Base-by-base conservation (phyloP, 2,888 invertebrate species). In the Melitaea athalia region DNA sequence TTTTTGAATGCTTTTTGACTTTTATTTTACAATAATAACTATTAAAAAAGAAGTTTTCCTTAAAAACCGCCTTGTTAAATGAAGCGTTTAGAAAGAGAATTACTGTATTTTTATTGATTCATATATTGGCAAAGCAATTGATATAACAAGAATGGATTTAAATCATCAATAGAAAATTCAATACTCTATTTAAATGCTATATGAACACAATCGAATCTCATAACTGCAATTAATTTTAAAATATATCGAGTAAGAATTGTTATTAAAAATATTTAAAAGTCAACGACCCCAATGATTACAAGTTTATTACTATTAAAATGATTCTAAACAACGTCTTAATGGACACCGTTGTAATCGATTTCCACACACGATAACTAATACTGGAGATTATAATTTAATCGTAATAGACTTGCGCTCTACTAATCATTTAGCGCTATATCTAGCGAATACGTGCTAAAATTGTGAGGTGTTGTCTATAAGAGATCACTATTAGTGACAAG, bases 311-410 rank as follows among this genome's bases (percentile, higher is more conserved):
- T 63, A 63, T 53, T 61, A 68, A 69, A 60, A 73, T 68, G 66
- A 70, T 70, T 47, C 65, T 65, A 71, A 76, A 73, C 73, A 73
- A 75, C 75, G 72, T 73, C 76, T 77, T 74, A 78, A 79, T 79
- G 75, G 75, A 75, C 69, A 66, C 72, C 75, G 71, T 74, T 64
- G 63, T 57, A 79, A 80, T 79, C 77, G 76, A 80, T 80, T 79
- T 71, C 69, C 69, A 69, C 69, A 66, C 69, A 63, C 69, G 62
- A 71, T 71, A 59, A 69, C 71, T 65, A 68, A 71, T 69, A 68
- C 72, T 72, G 61, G 67, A 70, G 38, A 57, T 57, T 57, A 71
- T 69, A 63, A 72, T 67, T 67, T 53, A 61, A 67, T 67, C 61
- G 17, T 61, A 53, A 55, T 55, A 61, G 57, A 42, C 42, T 15